phyloP scores from a whole-genome alignment of 37 sponge, comb jelly and placozoan genomes.

The Spongilla lacustris region DNA sequence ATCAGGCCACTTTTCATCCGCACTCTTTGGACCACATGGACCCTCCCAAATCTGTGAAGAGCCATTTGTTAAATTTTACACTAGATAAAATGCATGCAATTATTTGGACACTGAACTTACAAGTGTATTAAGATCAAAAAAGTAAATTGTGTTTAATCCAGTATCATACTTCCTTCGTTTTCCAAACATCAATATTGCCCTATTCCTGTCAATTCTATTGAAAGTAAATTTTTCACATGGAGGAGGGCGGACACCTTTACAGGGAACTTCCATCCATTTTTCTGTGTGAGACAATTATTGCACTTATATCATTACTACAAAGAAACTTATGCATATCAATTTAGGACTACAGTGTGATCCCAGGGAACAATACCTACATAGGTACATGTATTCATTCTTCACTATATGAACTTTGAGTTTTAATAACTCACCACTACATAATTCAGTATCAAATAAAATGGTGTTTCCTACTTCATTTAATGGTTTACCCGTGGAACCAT shows the following conservation, averaged over 20 bases:
- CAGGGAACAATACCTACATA: too few species aligned
- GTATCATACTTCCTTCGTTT: slow-evolving; percentile 12
- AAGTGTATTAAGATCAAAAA: neutral
- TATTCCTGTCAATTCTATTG: neutral
- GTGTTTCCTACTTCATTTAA: too few species aligned
- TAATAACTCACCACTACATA: too few species aligned
- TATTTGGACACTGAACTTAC: neutral
- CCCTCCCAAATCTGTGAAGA: neutral
- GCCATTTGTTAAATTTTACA: neutral
- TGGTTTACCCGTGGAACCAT: too few species aligned
- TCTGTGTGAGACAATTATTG: neutral
- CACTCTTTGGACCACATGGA: neutral
- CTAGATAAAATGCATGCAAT: neutral
- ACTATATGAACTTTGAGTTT: too few species aligned
- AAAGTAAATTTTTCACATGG: slow-evolving; percentile 17
- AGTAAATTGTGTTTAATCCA: neutral
- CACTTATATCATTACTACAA: neutral
- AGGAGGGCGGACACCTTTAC: slow-evolving; percentile 3
- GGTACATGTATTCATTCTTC: too few species aligned
- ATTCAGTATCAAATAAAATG: too few species aligned
- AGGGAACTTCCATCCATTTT: slow-evolving; percentile 3
- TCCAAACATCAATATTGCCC: slow-evolving; percentile 15
- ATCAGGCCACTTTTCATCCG: slow-evolving; percentile 4
- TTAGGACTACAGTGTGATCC: too few species aligned
- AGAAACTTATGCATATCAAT: too few species aligned